Percentiles rank a stretch among this genome's conserved stretches.
Evolutionary conservation across 2,797 vertebrate genomes (phyloP).

Genomic region (Parotocinclus haroldoi): DNA sequence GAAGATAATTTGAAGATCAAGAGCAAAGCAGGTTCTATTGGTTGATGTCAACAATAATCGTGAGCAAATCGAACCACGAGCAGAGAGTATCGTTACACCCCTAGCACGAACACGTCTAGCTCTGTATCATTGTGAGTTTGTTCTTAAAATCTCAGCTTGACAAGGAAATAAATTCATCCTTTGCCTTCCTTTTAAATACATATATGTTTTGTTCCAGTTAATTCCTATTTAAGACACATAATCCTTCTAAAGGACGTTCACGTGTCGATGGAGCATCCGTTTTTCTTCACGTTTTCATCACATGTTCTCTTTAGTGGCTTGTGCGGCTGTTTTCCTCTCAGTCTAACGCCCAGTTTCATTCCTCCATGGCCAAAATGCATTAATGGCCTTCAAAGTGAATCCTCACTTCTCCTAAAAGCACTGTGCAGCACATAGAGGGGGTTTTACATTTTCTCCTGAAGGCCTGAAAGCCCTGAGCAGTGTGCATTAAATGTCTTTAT

Average conservation of each 20-base stretch:
- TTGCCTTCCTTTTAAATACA: neutral
- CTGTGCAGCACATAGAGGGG: constrained; percentile 2
- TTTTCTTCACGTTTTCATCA: neutral
- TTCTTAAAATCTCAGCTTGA: neutral
- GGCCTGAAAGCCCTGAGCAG: constrained; percentile 32
- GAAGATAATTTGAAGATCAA: too few relatives aligned
- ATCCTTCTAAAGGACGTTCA: too few relatives aligned
- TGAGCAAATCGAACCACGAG: too few relatives aligned
- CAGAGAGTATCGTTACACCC: too few relatives aligned
- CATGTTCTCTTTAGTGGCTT: neutral
- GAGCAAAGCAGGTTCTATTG: too few relatives aligned
- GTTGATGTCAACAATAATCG: too few relatives aligned
- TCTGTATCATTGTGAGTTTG: neutral
- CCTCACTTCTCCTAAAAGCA: neutral
- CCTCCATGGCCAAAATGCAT: too few relatives aligned
- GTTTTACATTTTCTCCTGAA: neutral
- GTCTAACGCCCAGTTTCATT: too few relatives aligned
- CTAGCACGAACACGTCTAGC: too few relatives aligned
- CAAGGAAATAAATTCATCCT: neutral
- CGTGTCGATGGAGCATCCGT: neutral
- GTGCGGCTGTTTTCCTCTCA: too few relatives aligned
- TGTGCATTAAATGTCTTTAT: constrained; percentile 10
- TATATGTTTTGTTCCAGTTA: neutral
- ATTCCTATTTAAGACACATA: neutral
- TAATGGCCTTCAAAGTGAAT: neutral